Conservation (phyloP, 2,797 vertebrate species). For the Tadarida brasiliensis region DNA sequence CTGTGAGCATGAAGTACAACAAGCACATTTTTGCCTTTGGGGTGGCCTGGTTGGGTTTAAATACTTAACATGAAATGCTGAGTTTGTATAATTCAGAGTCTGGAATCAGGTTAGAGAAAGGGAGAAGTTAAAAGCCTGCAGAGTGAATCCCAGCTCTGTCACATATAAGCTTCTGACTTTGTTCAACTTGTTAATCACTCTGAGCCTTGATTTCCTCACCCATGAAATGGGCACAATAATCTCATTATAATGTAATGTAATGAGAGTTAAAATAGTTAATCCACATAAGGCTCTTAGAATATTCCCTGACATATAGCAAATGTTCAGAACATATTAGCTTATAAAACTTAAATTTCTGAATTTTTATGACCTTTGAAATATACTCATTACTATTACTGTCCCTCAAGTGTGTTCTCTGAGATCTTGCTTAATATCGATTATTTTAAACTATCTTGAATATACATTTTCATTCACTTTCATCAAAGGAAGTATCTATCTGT, state of each 20-base stretch:
- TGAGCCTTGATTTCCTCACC: not conserved
- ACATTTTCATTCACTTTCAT: constrained; percentile 37
- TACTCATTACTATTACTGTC: not conserved
- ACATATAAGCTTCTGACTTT: not conserved
- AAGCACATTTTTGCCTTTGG: not conserved
- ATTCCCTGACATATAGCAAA: not conserved
- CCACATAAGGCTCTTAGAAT: not conserved
- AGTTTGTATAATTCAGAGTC: constrained; percentile 5
- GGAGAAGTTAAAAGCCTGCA: not conserved
- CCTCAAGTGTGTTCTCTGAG: not conserved
- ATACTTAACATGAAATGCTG: not conserved
- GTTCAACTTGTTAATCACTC: not conserved
- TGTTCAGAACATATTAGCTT: constrained; percentile 15
- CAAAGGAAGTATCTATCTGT: not conserved
- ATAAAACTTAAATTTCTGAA: not conserved
- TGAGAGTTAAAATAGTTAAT: constrained; percentile 9
- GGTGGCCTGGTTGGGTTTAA: not conserved
- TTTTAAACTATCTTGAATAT: not conserved
- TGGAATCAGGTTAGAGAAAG: not conserved
- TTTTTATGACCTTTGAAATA: constrained; percentile 37
- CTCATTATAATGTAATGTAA: not conserved
- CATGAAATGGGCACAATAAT: constrained; percentile 17
- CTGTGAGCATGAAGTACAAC: not conserved
- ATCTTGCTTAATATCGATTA: not conserved
- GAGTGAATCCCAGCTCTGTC: not conserved